Evolutionary conservation across 2,888 invertebrate genomes (phyloP).

Genomic region (Drosophila helvetica): DNA sequence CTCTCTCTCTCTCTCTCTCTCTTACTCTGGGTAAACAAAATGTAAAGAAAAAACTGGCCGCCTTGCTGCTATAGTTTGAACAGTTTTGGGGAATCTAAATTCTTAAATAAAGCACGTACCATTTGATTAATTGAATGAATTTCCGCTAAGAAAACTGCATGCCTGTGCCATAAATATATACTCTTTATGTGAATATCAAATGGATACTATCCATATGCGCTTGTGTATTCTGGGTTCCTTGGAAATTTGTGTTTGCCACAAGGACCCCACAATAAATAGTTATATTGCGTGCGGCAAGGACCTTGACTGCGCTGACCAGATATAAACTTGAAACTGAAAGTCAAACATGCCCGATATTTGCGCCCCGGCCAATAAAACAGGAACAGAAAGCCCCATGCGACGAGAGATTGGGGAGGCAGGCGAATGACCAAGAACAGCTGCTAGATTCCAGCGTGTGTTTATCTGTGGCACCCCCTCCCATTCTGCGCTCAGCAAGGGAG

Average conservation of each 20-base stretch:
- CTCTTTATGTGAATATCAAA: conserved; percentile 36
- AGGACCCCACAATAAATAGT: conserved; percentile 54
- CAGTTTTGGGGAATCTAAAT: not conserved
- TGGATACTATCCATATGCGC: not conserved
- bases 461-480: conserved; percentile 23
- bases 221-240: not conserved
- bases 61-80: conserved; percentile 17
- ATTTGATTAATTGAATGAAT: conserved; percentile 20
- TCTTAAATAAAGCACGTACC: conserved; percentile 18
- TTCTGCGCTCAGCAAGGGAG: not conserved
- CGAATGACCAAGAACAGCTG: conserved; percentile 60
- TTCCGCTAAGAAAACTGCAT: conserved; percentile 9
- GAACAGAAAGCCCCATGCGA: conserved; percentile 1
- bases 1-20: conserved; percentile 2
- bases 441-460: conserved; percentile 48
- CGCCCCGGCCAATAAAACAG: conserved; percentile 46
- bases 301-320: conserved; percentile 66
- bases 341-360: conserved; percentile 40
- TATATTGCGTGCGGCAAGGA: conserved; percentile 67
- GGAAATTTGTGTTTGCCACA: conserved; percentile 34
- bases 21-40: conserved; percentile 68
- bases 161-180: conserved; percentile 19
- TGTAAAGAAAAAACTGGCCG: conserved; percentile 38
- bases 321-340: conserved; percentile 60
- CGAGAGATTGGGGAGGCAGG: conserved; percentile 27